Evolutionary conservation across 2,888 invertebrate genomes (phyloP).

Genomic region (Lasioglossum leucozonium): DNA sequence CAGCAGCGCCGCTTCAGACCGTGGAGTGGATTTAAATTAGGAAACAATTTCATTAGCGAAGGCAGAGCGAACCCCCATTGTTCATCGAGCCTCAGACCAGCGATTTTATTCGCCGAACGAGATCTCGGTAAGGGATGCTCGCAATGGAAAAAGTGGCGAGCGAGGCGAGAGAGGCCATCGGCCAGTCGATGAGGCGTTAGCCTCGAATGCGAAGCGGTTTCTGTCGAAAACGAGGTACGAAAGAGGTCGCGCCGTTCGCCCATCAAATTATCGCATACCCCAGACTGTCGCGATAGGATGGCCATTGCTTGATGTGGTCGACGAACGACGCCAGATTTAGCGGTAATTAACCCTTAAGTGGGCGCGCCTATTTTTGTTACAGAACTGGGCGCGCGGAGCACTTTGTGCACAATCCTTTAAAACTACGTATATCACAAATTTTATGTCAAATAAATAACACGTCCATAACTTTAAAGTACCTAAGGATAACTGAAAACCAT

Average conservation of each 20-base stretch:
- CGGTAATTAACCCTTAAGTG: too few relatives aligned
- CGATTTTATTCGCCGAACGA: slow-evolving; percentile 59
- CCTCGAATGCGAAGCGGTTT: slow-evolving; percentile 57
- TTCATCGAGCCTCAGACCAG: slow-evolving; percentile 48
- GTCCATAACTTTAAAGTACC: too few relatives aligned
- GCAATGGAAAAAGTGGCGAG: slow-evolving; percentile 6
- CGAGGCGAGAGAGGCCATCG: neutral
- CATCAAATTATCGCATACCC: slow-evolving; percentile 70
- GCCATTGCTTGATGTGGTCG: slow-evolving; percentile 11
- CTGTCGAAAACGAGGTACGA: slow-evolving; percentile 21
- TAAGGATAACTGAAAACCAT: too few relatives aligned
- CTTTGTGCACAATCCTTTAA: too few relatives aligned
- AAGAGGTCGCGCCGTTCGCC: slow-evolving; percentile 31
- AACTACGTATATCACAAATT: too few relatives aligned
- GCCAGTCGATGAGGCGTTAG: slow-evolving; percentile 24
- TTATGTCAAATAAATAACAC: too few relatives aligned
- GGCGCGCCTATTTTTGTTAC: too few relatives aligned
- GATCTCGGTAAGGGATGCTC: slow-evolving; percentile 33
- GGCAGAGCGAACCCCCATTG: slow-evolving; percentile 50
- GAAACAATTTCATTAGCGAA: slow-evolving; percentile 75
- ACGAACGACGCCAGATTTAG: slow-evolving; percentile 16
- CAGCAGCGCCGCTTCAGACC: neutral
- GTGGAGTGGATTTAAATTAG: slow-evolving; percentile 60
- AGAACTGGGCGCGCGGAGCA: too few relatives aligned
- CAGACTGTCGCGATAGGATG: slow-evolving; percentile 40